Evolutionary conservation across 1,140 invertebrate species (phyloP).

Genomic region (Lasioglossum albipes): DNA sequence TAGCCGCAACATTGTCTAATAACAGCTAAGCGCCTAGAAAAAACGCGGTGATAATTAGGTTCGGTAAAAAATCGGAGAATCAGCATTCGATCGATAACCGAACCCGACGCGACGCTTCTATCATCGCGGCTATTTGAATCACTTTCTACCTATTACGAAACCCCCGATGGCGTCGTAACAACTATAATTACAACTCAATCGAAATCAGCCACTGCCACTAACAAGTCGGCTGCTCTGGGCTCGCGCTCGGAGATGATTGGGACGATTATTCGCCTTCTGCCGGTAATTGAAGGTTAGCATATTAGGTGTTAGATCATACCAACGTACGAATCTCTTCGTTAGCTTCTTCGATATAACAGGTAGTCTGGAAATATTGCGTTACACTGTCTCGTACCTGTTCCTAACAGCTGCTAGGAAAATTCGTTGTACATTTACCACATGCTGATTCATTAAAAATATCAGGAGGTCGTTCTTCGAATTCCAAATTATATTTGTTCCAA

Average conservation of each 20-base stretch:
- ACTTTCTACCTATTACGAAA: conserved; percentile 8
- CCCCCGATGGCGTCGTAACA: background rate
- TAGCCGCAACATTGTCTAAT: background rate
- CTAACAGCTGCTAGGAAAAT: too few relatives aligned
- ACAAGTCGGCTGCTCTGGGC: background rate
- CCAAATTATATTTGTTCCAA: too few relatives aligned
- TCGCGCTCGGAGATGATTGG: background rate
- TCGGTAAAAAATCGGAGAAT: background rate
- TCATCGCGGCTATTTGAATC: background rate
- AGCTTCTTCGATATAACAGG: background rate
- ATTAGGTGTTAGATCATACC: background rate
- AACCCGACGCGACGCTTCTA: background rate
- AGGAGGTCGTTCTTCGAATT: too few relatives aligned
- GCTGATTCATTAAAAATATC: too few relatives aligned
- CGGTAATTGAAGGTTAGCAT: background rate
- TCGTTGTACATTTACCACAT: too few relatives aligned
- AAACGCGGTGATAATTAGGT: background rate
- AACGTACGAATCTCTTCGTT: background rate
- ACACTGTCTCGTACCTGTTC: too few relatives aligned
- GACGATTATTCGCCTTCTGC: background rate
- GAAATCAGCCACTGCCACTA: background rate
- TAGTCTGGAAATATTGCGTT: too few relatives aligned
- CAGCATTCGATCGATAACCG: background rate
- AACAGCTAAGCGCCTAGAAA: background rate
- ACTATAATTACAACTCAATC: background rate